A percentile compares a stretch with the other conserved stretches of the same genome.
These are phyloP conservation scores for Trichomycterus rosablanca DNA, from an alignment of 2,113 vertebrate genomes.

Conservation along the genomic window DNA sequence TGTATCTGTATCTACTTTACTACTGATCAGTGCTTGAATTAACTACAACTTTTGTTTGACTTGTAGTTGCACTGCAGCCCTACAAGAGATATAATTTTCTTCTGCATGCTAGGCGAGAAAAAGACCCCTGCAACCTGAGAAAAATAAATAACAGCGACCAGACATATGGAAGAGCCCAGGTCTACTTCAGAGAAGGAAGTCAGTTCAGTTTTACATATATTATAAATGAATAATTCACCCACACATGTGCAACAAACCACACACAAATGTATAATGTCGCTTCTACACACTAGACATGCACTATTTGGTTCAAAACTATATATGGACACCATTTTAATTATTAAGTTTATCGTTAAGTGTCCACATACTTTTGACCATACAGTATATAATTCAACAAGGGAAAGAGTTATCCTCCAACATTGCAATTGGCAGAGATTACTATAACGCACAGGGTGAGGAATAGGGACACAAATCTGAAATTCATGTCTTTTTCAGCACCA, in stretches of 20 bases:
- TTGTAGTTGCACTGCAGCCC: constrained; percentile 58
- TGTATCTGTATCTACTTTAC: background rate
- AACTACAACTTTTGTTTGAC: background rate
- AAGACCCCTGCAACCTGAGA: constrained; percentile 61
- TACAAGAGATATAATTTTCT: constrained; percentile 61
- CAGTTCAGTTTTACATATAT: constrained; percentile 41
- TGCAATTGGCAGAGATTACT: no score
- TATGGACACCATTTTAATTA: no score
- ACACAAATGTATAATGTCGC: background rate
- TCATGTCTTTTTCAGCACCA: constrained; percentile 59
- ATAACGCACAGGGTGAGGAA: background rate
- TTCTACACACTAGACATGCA: background rate
- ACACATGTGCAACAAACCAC: no score
- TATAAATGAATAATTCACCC: no score
- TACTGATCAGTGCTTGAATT: background rate
- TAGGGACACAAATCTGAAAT: background rate
- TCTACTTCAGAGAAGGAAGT: constrained; percentile 71
- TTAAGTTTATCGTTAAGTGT: no score
- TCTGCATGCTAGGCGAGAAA: constrained; percentile 54
- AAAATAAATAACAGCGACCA: constrained; percentile 59
- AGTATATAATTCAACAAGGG: no score
- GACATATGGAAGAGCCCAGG: constrained; percentile 60
- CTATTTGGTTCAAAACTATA: no score
- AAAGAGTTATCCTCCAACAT: background rate
- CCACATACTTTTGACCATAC: no score